Evolutionary conservation across 2,797 vertebrate species (phyloP), one percentile per base, ranked within the genome.

Genomic region (Channallabes apus): DNA sequence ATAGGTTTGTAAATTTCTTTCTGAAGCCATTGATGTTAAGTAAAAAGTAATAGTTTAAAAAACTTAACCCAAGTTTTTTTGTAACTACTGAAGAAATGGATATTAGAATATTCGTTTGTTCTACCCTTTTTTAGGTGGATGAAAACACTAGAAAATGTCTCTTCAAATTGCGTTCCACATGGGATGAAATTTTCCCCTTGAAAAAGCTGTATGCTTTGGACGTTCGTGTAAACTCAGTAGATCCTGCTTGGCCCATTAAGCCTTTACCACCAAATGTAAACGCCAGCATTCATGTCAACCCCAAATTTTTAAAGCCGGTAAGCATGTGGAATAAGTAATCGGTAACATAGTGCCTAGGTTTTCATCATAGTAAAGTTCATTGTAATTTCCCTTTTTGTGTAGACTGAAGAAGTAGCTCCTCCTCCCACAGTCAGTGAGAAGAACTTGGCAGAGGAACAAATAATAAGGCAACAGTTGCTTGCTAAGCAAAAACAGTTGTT

Each of bases 141-240:
- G 98, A 99, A 93, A 99, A 96, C 96, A 99, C 97, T 92, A 97
- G 98, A 91, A 99, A 99, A 96, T 98, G 97, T 96, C 97, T 99
- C 93, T 99, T 97, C 97, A 99, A 99, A 91, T 96, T 99, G 88
- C 97, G 98, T 82, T 99, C 98, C 24, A 99, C 98, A 46, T 99
- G 98, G 98, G 98, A 99, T 89, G 98, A 99, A 12, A 98, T 99
- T 91, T 99, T 99, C 89, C 97, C 97, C 32, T 95, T 97, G 91
- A 99, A 98, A 96, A 99, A 97, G 91, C 95, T 99, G 15, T 99
- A 97, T 90, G 96, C 97, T 67, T 94, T 99, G 90, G 98, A 99
- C 89, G 96, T 98, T 81, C 95, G 96, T 93, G 98, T 99, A 91
- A 98, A 99, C 94, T 95, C 96, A 0, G 75, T 97, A 94, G 98